Evolutionary conservation across 2,888 invertebrate genomes (phyloP), one percentile per base, ranked within the genome.

Genomic region (Drosophila pseudotakahashii): DNA sequence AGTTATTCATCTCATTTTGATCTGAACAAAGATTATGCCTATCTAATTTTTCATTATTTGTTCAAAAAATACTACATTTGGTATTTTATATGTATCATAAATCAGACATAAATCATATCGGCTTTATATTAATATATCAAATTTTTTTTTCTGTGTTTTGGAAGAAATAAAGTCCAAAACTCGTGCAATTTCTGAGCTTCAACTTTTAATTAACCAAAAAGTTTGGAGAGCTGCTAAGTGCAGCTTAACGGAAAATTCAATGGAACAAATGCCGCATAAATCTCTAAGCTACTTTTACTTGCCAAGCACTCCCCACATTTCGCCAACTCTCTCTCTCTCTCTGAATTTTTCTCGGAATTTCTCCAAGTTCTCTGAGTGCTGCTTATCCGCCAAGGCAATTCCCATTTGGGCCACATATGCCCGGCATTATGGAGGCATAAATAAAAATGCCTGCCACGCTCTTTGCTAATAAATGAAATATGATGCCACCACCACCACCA

Each of bases 341-440:
- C 16, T 11, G 14, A n/a, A 7, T 26, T 4, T 63, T 66, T 34
- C 16, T 7, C 48, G 36, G 42, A 42, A 76, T 32, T 26, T 44
- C 47, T 55, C 58, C 36, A 41, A 55, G 63, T 63, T 71, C 63
- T 47, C 63, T 69, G 72, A 63, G 75, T 60, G 77, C 59, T 73
- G 7, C 42, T 45, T 68, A 63, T 54, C 71, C 72, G 53, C 44
- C 37, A 16, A 47, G 66, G 54, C 66, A 77, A 89, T 89, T 89
- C 89, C 89, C 89, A 82, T 78, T 86, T 89, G 87, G 87, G 90
- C 66, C 90, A 89, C 90, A 90, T 90, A 90, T 90, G 90, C 79
- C 82, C 88, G 81, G 90, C 90, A 91, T 90, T 91, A 91, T 87
- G 79, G 80, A 83, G 86, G 66, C 78, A 83, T 83, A 85, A 85